Evolutionary conservation across 2,888 invertebrate genomes (phyloP).

Genomic region (Pyrrhosoma nymphula): DNA sequence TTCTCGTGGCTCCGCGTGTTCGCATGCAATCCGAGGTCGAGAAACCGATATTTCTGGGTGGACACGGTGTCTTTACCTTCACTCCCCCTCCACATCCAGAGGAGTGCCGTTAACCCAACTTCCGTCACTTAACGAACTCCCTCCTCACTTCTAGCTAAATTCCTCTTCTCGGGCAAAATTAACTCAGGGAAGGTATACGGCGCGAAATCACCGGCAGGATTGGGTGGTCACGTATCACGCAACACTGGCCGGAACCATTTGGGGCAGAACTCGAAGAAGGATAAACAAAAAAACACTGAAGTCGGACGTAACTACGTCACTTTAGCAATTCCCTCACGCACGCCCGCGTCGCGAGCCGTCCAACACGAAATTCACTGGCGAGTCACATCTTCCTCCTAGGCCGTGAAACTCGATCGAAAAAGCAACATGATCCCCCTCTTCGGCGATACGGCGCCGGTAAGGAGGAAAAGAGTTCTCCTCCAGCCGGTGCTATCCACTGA

Average conservation of each 20-base stretch:
- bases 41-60: background rate
- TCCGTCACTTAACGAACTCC: background rate
- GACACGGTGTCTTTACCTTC: background rate
- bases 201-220: background rate
- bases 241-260: background rate
- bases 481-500: background rate
- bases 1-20: too few species aligned
- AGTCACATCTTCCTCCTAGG: background rate
- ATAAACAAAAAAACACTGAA: background rate
- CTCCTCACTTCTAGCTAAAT: background rate
- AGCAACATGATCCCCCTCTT: background rate
- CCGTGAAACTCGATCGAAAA: background rate
- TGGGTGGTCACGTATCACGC: background rate
- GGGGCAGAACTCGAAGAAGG: background rate
- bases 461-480: background rate
- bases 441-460: background rate
- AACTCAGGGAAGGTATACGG: background rate
- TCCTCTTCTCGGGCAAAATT: background rate
- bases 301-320: background rate
- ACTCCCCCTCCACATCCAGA: background rate
- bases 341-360: background rate
- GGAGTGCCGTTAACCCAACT: background rate
- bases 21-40: background rate
- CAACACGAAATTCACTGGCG: background rate
- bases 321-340: background rate